Percentiles rank a stretch among this genome's conserved stretches.
phyloP scores from a whole-genome alignment of 2,888 invertebrate genomes.

The Pheosia tremula region DNA sequence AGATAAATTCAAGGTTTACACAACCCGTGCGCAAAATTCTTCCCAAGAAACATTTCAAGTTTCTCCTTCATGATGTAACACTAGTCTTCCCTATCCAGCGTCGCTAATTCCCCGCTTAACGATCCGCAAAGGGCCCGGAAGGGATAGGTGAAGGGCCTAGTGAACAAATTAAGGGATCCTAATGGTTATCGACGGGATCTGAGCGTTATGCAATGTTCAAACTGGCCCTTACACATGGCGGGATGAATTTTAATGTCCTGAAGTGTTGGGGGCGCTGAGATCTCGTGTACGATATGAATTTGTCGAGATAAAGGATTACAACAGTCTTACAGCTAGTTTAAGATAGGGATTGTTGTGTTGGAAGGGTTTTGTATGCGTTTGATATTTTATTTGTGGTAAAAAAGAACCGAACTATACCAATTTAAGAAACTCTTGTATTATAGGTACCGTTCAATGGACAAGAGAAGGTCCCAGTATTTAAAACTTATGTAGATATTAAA shows the following conservation, averaged over 20 bases:
- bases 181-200: constrained; percentile 81
- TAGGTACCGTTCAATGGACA: no score
- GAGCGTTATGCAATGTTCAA: constrained; percentile 63
- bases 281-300: constrained; percentile 7
- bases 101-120: constrained; percentile 59
- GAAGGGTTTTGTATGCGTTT: not conserved
- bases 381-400: no score
- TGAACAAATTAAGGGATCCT: constrained; percentile 82
- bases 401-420: no score
- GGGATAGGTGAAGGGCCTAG: constrained; percentile 80
- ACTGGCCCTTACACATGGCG: constrained; percentile 64
- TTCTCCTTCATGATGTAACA: not conserved
- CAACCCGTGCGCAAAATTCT: not conserved
- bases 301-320: constrained; percentile 3
- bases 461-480: no score
- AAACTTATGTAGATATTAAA: no score
- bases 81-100: constrained; percentile 47
- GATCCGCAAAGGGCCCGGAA: constrained; percentile 80
- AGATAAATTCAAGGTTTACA: no score
- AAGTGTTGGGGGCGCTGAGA: constrained; percentile 24
- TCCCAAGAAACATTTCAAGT: not conserved
- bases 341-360: not conserved
- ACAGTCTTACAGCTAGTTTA: constrained; percentile 7
- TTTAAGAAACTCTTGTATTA: no score
- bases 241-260: constrained; percentile 80